Conservation (phyloP, 2,113 vertebrate species). For the Anseranas semipalmata region DNA sequence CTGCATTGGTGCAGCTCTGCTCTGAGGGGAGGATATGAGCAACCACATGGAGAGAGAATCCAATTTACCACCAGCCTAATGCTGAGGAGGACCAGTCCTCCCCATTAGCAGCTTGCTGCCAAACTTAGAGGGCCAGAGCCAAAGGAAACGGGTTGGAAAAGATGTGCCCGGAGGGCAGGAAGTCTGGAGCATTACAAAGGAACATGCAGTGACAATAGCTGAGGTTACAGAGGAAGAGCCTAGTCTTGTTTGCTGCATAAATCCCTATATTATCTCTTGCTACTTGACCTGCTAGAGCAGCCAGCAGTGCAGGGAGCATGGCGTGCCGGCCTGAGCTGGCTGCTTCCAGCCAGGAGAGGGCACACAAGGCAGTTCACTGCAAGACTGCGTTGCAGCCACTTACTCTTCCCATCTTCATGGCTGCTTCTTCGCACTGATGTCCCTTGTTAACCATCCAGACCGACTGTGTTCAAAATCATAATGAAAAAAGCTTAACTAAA, state of each 20-base stretch:
- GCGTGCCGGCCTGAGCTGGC: constrained; percentile 5
- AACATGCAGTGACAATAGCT: not conserved
- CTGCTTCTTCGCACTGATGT: not conserved
- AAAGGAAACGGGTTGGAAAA: not conserved
- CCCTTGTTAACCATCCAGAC: not conserved
- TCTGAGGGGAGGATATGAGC: not conserved
- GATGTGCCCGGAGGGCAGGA: not conserved
- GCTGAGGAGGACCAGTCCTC: accelerated
- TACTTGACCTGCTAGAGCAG: constrained; percentile 36
- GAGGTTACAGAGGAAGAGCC: constrained; percentile 14
- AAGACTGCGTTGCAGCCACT: not conserved
- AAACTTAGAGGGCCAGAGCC: not conserved
- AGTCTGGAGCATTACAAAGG: not conserved
- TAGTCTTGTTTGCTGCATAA: constrained; percentile 15
- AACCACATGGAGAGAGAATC: not conserved
- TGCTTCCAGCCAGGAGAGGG: constrained; percentile 66
- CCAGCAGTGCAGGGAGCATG: not conserved
- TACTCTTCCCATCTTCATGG: not conserved
- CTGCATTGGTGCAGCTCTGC: not conserved
- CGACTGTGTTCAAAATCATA: constrained; percentile 3
- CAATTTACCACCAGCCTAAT: not conserved
- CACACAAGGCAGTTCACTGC: constrained; percentile 20
- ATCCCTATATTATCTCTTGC: constrained; percentile 20
- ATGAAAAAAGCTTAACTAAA: not conserved
- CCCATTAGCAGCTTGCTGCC: not conserved